A percentile compares a stretch with the other conserved stretches of the same genome.
phyloP scores from a whole-genome alignment of 2,113 vertebrate genomes.

The Neogale vison region DNA sequence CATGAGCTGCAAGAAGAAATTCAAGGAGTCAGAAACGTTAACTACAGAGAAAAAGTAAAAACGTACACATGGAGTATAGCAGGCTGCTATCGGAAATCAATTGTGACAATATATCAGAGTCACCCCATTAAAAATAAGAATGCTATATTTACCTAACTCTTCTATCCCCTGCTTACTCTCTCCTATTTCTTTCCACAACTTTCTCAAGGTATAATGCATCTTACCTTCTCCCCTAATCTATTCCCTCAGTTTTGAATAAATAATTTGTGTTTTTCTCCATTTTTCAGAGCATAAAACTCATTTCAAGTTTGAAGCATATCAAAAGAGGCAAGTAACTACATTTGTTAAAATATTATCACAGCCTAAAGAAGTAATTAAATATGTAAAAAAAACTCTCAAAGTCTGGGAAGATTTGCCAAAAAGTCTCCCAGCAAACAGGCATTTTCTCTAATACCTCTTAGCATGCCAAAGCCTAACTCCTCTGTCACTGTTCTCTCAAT shows the following conservation, averaged over 20 bases:
- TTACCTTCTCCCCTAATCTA: neutral
- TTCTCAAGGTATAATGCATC: neutral
- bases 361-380: constrained; percentile 28
- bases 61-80: neutral
- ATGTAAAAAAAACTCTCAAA: neutral
- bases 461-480: neutral
- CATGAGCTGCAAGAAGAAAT: constrained; percentile 56
- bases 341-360: neutral
- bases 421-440: neutral
- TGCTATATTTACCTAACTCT: too few relatives aligned
- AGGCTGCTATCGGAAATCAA: neutral
- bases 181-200: neutral
- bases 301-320: constrained; percentile 24
- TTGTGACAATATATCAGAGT: neutral
- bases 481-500: neutral
- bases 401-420: neutral
- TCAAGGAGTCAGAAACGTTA: constrained; percentile 34
- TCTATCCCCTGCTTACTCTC: neutral
- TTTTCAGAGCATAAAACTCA: constrained; percentile 34
- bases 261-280: constrained; percentile 10
- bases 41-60: neutral
- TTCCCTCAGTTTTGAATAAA: neutral
- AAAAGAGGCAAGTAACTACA: neutral
- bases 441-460: neutral
- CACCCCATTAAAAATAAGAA: neutral